These are phyloP conservation scores for Lasioglossum albipes DNA, from an alignment of 1,140 invertebrate species.

Conservation along the genomic window DNA sequence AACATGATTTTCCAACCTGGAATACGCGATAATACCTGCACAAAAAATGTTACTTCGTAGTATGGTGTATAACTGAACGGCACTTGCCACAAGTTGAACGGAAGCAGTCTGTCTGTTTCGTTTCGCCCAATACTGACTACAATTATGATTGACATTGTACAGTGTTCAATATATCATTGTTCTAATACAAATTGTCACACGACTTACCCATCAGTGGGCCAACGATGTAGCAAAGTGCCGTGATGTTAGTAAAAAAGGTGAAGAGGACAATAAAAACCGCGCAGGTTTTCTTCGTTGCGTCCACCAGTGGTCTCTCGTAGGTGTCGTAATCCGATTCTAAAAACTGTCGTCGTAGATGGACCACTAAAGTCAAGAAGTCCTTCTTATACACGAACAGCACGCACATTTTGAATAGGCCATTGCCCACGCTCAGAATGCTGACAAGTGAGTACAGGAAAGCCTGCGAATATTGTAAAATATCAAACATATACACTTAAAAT, in stretches of 20 bases:
- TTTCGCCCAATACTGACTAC: conserved; percentile 38
- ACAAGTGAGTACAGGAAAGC: not conserved
- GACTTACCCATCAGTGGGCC: conserved; percentile 54
- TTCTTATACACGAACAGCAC: not conserved
- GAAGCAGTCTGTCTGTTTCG: conserved; percentile 50
- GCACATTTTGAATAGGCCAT: conserved; percentile 11
- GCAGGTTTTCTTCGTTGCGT: not conserved
- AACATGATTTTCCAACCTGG: too few species aligned
- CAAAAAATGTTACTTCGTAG: conserved; percentile 52
- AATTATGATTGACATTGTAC: not conserved
- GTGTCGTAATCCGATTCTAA: conserved; percentile 6
- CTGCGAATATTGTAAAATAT: not conserved
- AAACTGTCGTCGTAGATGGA: not conserved
- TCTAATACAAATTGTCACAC: not conserved
- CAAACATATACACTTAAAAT: too few species aligned
- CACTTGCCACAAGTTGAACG: conserved; percentile 55
- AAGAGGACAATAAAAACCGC: conserved; percentile 38
- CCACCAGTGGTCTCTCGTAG: not conserved
- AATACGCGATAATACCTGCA: conserved; percentile 18
- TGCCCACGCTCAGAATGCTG: not conserved
- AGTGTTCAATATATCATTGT: too few species aligned
- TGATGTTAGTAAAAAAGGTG: conserved; percentile 22
- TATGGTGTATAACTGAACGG: conserved; percentile 51
- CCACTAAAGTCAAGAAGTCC: conserved; percentile 9
- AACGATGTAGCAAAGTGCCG: conserved; percentile 39